These are phyloP conservation scores for Helobdella robusta DNA, from an alignment of 2,888 invertebrate genomes.

Conservation along the genomic window DNA sequence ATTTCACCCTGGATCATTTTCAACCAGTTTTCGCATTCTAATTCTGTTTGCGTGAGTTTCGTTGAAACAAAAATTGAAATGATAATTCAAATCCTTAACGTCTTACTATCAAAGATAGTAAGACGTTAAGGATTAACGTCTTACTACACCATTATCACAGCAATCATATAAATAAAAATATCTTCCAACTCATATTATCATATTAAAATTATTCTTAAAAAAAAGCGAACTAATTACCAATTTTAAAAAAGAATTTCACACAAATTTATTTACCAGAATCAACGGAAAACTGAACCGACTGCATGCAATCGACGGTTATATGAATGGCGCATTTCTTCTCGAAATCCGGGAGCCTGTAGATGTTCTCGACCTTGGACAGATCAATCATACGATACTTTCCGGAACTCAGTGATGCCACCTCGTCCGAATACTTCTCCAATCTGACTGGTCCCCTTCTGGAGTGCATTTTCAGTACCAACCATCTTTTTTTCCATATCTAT, in stretches of 20 bases:
- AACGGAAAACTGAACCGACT: conserved; percentile 20
- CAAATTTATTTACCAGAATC: conserved; percentile 16
- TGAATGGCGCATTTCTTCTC: conserved; percentile 8
- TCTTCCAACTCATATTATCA: too few relatives aligned
- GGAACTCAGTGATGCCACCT: not conserved
- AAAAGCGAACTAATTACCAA: too few relatives aligned
- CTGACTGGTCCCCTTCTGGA: conserved; percentile 13
- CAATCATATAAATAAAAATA: too few relatives aligned
- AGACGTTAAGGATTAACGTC: too few relatives aligned
- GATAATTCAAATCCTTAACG: too few relatives aligned
- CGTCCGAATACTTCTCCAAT: conserved; percentile 22
- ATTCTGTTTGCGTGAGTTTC: too few relatives aligned
- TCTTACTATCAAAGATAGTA: too few relatives aligned
- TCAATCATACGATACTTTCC: conserved; percentile 15
- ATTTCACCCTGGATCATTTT: conserved; percentile 20
- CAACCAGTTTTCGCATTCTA: conserved; percentile 18
- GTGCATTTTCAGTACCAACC: conserved; percentile 21
- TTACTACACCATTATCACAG: too few relatives aligned
- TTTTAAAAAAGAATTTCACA: too few relatives aligned
- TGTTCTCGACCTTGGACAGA: conserved; percentile 7
- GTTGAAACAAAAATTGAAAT: too few relatives aligned
- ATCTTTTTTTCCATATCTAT: conserved; percentile 21
- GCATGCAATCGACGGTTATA: not conserved
- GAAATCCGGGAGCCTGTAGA: conserved; percentile 8
- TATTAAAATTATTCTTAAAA: too few relatives aligned